These are phyloP conservation scores for Ctenopoma multispine DNA, from an alignment of 2,797 vertebrate genomes.

Conservation along the genomic window DNA sequence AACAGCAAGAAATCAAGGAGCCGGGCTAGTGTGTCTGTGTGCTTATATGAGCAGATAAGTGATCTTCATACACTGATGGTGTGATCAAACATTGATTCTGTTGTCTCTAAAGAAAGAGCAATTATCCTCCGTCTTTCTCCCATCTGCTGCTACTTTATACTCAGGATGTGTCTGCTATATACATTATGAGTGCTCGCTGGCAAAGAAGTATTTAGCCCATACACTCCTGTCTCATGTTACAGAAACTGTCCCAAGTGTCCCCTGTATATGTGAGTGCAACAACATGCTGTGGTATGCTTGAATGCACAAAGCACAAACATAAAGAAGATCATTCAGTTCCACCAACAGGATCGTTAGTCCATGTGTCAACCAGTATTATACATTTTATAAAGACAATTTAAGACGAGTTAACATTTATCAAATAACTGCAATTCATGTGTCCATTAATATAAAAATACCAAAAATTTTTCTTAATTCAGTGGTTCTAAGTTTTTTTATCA, in stretches of 20 bases:
- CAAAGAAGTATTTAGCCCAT: constrained; percentile 44
- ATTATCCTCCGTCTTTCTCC: constrained; percentile 47
- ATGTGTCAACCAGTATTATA: too few relatives aligned
- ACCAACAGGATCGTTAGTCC: too few relatives aligned
- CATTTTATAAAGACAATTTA: too few relatives aligned
- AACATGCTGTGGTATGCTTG: constrained; percentile 1
- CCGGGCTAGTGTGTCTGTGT: constrained; percentile 2
- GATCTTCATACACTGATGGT: constrained; percentile 26
- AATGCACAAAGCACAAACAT: not conserved
- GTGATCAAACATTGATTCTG: constrained; percentile 42
- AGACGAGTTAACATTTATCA: too few relatives aligned
- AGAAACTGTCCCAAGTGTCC: constrained; percentile 54
- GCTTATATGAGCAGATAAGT: constrained; percentile 13
- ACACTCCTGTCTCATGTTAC: constrained; percentile 58
- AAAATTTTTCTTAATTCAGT: too few relatives aligned
- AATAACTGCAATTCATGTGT: too few relatives aligned
- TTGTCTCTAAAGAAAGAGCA: constrained; percentile 58
- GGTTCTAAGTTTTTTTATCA: too few relatives aligned
- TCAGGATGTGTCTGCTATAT: constrained; percentile 31
- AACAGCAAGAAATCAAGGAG: constrained; percentile 34
- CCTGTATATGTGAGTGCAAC: constrained; percentile 44
- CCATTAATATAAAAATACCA: too few relatives aligned
- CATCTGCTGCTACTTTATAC: constrained; percentile 52
- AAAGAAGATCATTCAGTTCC: too few relatives aligned
- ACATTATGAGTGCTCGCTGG: constrained; percentile 15